Evolutionary conservation across 2,888 invertebrate genomes (phyloP), one percentile per base, ranked within the genome.

Genomic region (Chrysotoxum bicinctum): DNA sequence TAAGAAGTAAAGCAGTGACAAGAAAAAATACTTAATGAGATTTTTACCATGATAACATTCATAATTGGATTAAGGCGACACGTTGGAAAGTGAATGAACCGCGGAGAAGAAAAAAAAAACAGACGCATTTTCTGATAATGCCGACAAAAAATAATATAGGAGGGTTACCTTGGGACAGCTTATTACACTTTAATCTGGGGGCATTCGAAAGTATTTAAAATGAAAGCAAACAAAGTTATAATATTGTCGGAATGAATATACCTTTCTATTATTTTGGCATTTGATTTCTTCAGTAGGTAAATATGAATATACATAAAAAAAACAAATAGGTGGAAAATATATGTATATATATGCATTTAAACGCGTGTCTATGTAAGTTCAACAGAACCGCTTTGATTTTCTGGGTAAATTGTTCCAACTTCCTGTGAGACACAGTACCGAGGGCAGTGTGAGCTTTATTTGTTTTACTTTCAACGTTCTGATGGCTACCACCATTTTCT

Each of bases 21-120:
- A 43, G 21, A 64, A 40, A 81, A 64, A 72, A 60, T 76, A 58
- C 81, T 30, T 85, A 85, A 85, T 85, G 81, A 85, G 85, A 85
- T 85, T 85, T 81, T 73, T 77, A 77, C 81, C 81, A 81, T 85
- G 85, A 85, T 85, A 85, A 85, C 85, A 85, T 85, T 85, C 85
- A 85, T 87, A 87, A 87, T 87, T 87, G 84, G 87, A 87, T 87
- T 87, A 87, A 81, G 87, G 87, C 87, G 87, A 87, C 87, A 87
- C 87, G 87, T 87, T 81, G 75, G 80, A 76, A 76, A 87, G 82
- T 81, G 83, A 84, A 87, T 76, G 80, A 81, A 85, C 76, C 72
- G 54, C 43, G 56, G 78, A 26, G 26, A 26, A 4, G 26, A 26
- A 62, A 69, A 70, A 69, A 16, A 56, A 10, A 37, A 64, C n/a